Evolutionary conservation across 2,888 invertebrate species (phyloP), one percentile per base, ranked within the genome.

Genomic region (Noctua janthe): DNA sequence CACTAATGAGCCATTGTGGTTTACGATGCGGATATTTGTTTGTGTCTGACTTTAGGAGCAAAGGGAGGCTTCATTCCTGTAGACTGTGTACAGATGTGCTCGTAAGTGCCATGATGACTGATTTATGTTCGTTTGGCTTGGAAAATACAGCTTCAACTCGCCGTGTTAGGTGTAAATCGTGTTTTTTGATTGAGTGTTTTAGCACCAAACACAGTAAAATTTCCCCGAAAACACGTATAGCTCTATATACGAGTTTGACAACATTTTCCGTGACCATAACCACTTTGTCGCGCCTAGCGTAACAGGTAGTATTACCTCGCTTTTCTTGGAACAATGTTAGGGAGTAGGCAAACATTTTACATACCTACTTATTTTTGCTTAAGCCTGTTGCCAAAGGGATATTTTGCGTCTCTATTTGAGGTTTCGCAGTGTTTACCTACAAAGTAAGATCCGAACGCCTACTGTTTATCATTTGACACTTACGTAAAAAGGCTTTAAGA

Each of bases 1-100:
- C 20, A 29, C 74, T 81, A 73, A 72, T 78, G 72, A 85, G 72
- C n/a, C 51, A 47, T 72, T 76, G 75, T 76, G 79, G 73, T 49
- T 72, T 76, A 23, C 64, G 64, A 72, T 72, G 23, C 64, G 39
- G 72, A 17, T 75, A 66, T 80, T 86, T 80, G 71, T 76, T 80
- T 76, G 71, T 66, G 49, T 71, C 49, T 67, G 72, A 35, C 47
- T 84, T 54, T 72, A 29, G 62, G 49, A n/a, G 71, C 64, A 43
- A 47, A 11, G n/a, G 56, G 43, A 43, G 71, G 43, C 51, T 7
- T 43, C 1, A 74, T 72, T 66, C 20, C 35, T 43, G 11, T 47
- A 35, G 54, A 15, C 39, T 64, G 59, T 62, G 47, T 62, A 66
- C 29, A 39, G 59, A 39, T 73, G 69, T 74, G 51, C 56, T 56